Base-by-base conservation (phyloP, 2,888 invertebrate species). In the Lordiphosa fenestrarum region DNA sequence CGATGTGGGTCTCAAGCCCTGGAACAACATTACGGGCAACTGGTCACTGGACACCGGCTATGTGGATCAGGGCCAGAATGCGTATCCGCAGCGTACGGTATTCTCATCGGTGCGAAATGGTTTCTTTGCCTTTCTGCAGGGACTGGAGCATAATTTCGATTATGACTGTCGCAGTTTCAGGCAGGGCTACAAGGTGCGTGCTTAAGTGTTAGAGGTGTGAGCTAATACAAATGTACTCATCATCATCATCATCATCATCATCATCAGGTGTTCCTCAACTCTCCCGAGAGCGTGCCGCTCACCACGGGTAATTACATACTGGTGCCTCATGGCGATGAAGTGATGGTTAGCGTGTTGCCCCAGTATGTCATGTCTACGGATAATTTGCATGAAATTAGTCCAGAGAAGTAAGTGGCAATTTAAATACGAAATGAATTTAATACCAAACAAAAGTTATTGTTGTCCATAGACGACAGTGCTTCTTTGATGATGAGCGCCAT, bases 301-400 rank as follows among this genome's bases (percentile, higher is more conserved):
- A 88, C 88, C n/a, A 73, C 87, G 1, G 87, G 85, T 52, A 88
- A 88, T 71, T 88, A 88, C 44, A 85, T 88, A 36, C 63, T 89
- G 50, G 84, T 88, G 47, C 86, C 88, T 2, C 88, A 88, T 41
- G 87, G 86, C 15, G 78, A 87, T 85, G 94, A 94, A 87, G 91
- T 94, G 3, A 91, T 93, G 13, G 93, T 94, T 4, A 92, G 93
- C 13, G 92, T 94, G 15, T 92, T 93, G 88, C 94, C 94, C 5
- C 93, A 93, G 82, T 94, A 94, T 92, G 93, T 94, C 91, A 92
- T 93, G 9, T 94, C 94, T 0, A 93, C 93, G 1, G 90, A 91
- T 48, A 92, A 92, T 65, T 90, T 94, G 9, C 90, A 90, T 66
- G 91, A 91, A 51, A 94, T 94, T 71, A 90, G 66, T 3, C 77